A percentile compares a stretch with the other conserved stretches of the same genome.
Evolutionary conservation across 2,797 vertebrate genomes (phyloP).

Genomic region (Falco berigora): DNA sequence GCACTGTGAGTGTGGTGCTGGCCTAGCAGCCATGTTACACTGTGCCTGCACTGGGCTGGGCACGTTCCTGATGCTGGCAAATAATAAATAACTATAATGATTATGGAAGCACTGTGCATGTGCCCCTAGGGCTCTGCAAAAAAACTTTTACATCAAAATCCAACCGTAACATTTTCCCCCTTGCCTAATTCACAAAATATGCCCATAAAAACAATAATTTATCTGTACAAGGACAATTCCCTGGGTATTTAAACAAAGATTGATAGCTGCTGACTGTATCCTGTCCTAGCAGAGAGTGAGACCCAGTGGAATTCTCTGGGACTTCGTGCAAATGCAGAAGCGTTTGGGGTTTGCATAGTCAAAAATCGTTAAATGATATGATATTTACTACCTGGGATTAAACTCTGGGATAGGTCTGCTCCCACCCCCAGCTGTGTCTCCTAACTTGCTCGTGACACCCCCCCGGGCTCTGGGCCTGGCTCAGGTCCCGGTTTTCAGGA

Average conservation of each 20-base stretch:
- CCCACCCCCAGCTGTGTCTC: neutral
- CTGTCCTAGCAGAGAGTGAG: neutral
- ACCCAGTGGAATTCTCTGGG: neutral
- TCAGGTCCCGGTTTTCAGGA: neutral
- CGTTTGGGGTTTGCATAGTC: neutral
- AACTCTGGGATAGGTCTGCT: neutral
- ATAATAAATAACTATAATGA: neutral
- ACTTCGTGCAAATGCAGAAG: neutral
- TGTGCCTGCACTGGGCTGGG: neutral
- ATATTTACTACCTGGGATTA: neutral
- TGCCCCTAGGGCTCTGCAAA: conserved; percentile 17
- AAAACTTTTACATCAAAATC: conserved; percentile 6
- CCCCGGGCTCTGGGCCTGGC: neutral
- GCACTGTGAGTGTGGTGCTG: neutral
- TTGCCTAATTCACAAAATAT: conserved; percentile 28
- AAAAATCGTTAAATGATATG: neutral
- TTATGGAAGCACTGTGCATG: neutral
- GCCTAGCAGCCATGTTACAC: accelerated
- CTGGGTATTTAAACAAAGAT: neutral
- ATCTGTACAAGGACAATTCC: neutral
- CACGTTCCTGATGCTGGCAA: neutral
- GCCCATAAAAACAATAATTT: conserved; percentile 24
- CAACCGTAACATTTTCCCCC: neutral
- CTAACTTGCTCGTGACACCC: neutral
- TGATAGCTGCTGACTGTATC: neutral